Evolutionary conservation across 2,888 invertebrate species (phyloP).

Genomic region (Gastracanthus pulcherrimus): DNA sequence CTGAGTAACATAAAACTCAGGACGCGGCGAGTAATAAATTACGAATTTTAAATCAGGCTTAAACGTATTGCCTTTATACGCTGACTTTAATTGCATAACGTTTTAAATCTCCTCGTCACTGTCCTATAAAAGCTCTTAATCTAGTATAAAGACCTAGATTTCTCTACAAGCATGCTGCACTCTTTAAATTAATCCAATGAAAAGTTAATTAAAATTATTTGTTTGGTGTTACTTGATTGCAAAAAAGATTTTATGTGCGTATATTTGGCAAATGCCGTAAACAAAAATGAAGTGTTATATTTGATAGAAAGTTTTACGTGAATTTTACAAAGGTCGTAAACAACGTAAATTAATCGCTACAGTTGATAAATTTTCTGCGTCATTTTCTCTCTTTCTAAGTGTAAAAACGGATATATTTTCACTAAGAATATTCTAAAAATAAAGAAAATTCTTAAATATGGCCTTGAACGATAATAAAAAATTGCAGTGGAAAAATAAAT

Average conservation of each 20-base stretch:
- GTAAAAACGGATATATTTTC: too few species aligned
- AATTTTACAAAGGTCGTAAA: too few species aligned
- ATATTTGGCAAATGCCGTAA: neutral
- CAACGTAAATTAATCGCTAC: too few species aligned
- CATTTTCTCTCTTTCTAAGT: too few species aligned
- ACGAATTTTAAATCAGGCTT: constrained; percentile 14
- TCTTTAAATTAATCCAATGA: constrained; percentile 9
- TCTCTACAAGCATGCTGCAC: neutral
- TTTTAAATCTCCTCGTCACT: constrained; percentile 24
- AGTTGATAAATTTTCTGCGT: too few species aligned
- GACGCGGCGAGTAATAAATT: neutral
- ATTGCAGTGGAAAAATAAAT: too few species aligned
- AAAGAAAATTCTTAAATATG: too few species aligned
- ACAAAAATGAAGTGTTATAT: too few species aligned
- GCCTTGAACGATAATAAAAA: too few species aligned
- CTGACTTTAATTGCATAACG: constrained; percentile 1
- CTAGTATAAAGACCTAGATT: constrained; percentile 19
- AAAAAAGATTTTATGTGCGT: neutral
- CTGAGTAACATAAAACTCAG: neutral
- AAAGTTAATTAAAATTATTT: neutral
- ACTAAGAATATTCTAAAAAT: too few species aligned
- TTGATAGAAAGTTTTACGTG: too few species aligned
- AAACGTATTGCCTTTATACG: neutral
- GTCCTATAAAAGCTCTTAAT: constrained; percentile 25
- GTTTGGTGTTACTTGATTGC: neutral